These are phyloP conservation scores for Ostrea edulis DNA, from an alignment of 1,140 invertebrate species.

Conservation along the genomic window DNA sequence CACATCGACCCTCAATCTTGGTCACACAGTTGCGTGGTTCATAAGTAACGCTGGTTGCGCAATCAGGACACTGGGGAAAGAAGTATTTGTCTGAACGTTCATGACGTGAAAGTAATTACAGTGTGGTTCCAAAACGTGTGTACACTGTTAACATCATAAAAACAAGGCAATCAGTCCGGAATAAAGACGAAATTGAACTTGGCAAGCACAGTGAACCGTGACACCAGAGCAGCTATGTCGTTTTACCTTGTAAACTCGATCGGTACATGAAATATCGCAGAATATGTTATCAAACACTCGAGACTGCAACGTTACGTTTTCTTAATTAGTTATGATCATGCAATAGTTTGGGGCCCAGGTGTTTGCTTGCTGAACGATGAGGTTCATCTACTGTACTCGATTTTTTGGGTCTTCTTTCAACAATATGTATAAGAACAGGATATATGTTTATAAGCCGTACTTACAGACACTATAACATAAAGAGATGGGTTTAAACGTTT, in stretches of 20 bases:
- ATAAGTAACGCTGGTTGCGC: background rate
- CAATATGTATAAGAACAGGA: background rate
- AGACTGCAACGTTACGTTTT: background rate
- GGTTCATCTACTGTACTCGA: background rate
- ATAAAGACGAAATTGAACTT: conserved; percentile 31
- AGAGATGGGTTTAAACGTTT: background rate
- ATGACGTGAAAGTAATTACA: background rate
- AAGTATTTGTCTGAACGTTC: background rate
- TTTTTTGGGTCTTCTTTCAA: background rate
- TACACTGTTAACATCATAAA: background rate
- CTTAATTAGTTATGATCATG: conserved; percentile 31
- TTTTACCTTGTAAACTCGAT: conserved; percentile 11
- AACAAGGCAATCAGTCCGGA: background rate
- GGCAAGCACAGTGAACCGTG: conserved; percentile 5
- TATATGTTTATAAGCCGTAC: background rate
- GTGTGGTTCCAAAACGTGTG: background rate
- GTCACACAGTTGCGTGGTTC: too few relatives aligned
- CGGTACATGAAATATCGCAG: background rate
- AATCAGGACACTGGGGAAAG: background rate
- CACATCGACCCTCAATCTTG: too few relatives aligned
- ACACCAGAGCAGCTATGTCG: conserved; percentile 7
- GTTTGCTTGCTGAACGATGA: conserved; percentile 6
- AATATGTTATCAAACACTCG: conserved; percentile 9
- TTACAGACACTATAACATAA: background rate
- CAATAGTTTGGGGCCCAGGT: conserved; percentile 1